A percentile compares a stretch with the other conserved stretches of the same genome.
Evolutionary conservation across 2,113 vertebrate genomes (phyloP).

Genomic region (Silurus meridionalis): DNA sequence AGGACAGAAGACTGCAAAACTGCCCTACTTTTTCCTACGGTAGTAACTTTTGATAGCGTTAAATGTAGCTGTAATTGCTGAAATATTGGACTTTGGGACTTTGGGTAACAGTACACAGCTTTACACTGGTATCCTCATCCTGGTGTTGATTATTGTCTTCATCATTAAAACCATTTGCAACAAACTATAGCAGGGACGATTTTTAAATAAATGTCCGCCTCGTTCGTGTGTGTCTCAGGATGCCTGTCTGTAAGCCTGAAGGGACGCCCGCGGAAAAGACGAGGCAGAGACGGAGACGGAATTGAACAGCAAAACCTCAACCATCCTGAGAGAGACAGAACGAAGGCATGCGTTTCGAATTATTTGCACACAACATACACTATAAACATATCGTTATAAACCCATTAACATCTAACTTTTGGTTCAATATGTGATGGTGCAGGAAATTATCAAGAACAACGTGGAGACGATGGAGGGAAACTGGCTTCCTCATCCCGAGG

Average conservation of each 20-base stretch:
- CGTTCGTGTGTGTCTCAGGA: conserved; percentile 56
- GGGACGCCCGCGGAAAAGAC: conserved; percentile 76
- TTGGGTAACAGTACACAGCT: background rate
- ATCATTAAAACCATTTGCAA: background rate
- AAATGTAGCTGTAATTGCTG: background rate
- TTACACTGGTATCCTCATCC: background rate
- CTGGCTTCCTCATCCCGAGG: conserved; percentile 77
- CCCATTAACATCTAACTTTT: too few species aligned
- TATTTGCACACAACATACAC: background rate
- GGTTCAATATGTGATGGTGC: background rate
- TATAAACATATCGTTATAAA: too few species aligned
- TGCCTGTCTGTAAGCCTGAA: conserved; percentile 75
- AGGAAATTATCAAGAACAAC: conserved; percentile 77
- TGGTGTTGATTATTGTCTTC: background rate
- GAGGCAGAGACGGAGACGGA: conserved; percentile 59
- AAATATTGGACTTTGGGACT: background rate
- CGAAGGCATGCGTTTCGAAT: conserved; percentile 65
- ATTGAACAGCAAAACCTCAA: conserved; percentile 56
- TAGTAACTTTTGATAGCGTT: background rate
- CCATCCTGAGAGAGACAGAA: conserved; percentile 71
- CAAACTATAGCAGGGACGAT: background rate
- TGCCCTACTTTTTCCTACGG: background rate
- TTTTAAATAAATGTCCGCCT: background rate
- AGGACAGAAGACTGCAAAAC: background rate
- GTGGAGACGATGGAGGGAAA: conserved; percentile 69